A percentile compares a stretch with the other conserved stretches of the same genome.
Evolutionary conservation across 2,888 invertebrate species (phyloP).

Genomic region (Meteorus cinctellus): DNA sequence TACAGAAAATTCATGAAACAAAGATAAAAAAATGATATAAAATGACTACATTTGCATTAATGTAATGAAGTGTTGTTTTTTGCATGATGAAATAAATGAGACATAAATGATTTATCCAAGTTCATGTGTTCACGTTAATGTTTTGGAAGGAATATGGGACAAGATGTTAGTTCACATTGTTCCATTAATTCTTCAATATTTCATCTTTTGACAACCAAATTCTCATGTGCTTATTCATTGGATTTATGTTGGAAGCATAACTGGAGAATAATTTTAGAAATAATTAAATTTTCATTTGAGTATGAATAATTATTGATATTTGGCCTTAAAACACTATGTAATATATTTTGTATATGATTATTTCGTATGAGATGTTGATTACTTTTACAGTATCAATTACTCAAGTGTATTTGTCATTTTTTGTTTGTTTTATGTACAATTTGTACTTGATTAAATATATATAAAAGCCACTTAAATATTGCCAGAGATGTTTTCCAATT

Average conservation of each 20-base stretch:
- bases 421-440: constrained; percentile 54
- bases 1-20: background rate
- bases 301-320: constrained; percentile 8
- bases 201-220: too few relatives aligned
- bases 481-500: constrained; percentile 34
- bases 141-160: background rate
- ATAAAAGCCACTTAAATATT: constrained; percentile 58
- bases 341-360: constrained; percentile 14
- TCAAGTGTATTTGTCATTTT: constrained; percentile 29
- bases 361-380: constrained; percentile 9
- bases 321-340: constrained; percentile 20
- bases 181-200: too few relatives aligned
- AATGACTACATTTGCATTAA: constrained; percentile 17
- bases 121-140: too few relatives aligned
- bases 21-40: background rate
- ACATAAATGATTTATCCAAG: constrained; percentile 16
- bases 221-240: background rate
- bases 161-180: background rate
- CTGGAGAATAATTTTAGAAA: constrained; percentile 26
- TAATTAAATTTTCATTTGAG: constrained; percentile 8
- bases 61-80: background rate
- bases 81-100: background rate
- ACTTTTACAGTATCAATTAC: constrained; percentile 6
- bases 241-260: background rate
- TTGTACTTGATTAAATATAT: constrained; percentile 60